Conservation (phyloP, 2,888 invertebrate species). For the Andrena flavipes region DNA sequence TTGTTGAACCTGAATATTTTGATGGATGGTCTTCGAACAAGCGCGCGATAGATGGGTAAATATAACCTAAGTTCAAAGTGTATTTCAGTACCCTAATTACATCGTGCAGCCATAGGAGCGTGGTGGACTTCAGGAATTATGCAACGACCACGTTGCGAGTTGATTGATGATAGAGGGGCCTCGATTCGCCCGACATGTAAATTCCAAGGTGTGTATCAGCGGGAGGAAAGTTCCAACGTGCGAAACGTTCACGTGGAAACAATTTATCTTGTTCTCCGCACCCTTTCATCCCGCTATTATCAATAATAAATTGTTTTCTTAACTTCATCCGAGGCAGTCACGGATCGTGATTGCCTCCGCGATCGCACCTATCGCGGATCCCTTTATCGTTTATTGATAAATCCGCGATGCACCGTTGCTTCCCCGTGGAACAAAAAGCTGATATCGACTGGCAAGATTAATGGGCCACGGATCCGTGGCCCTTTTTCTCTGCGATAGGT, state of each 20-base stretch:
- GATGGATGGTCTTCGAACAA: slow-evolving; percentile 41
- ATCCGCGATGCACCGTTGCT: slow-evolving; percentile 34
- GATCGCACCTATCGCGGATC: slow-evolving; percentile 43
- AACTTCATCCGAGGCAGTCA: slow-evolving; percentile 23
- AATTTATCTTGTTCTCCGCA: slow-evolving; percentile 47
- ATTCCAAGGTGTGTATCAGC: neutral
- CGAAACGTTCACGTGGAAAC: slow-evolving; percentile 38
- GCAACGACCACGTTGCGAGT: slow-evolving; percentile 5
- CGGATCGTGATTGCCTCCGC: slow-evolving; percentile 39
- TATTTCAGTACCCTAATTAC: slow-evolving; percentile 29
- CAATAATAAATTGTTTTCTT: slow-evolving; percentile 58
- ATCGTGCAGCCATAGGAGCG: neutral
- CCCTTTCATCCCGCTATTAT: slow-evolving; percentile 31
- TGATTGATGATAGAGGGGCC: slow-evolving; percentile 45
- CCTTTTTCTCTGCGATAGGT: slow-evolving; percentile 10
- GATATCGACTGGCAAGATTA: slow-evolving; percentile 35
- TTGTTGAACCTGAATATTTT: slow-evolving; percentile 33
- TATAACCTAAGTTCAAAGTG: slow-evolving; percentile 25
- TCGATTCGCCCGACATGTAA: slow-evolving; percentile 14
- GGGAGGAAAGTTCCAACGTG: slow-evolving; percentile 17
- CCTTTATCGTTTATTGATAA: slow-evolving; percentile 54
- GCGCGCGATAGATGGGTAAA: slow-evolving; percentile 28
- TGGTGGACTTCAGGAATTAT: slow-evolving; percentile 15
- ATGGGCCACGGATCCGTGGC: slow-evolving; percentile 23
- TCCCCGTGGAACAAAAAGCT: slow-evolving; percentile 8